phyloP scores from a whole-genome alignment of 2,797 vertebrate species.

The Nyctibius grandis region DNA sequence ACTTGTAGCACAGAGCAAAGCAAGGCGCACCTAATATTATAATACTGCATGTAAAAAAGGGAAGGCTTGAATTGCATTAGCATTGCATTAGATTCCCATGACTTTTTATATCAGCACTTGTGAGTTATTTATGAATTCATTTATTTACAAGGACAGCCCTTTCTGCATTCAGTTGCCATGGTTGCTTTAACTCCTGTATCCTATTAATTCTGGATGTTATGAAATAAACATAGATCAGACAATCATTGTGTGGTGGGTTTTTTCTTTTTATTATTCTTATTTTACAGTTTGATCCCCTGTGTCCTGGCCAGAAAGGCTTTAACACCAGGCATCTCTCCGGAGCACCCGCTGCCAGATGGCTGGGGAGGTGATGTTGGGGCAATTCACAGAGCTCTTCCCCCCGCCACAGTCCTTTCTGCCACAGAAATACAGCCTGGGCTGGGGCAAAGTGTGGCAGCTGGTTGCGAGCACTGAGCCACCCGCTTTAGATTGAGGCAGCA shows the following conservation, averaged over 20 bases:
- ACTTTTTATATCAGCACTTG: conserved; percentile 61
- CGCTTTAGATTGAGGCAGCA: not conserved
- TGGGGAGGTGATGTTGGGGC: not conserved
- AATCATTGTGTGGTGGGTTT: not conserved
- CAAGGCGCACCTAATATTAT: conserved; percentile 26
- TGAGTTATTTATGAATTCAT: conserved; percentile 77
- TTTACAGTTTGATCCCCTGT: not conserved
- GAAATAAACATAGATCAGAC: conserved; percentile 71
- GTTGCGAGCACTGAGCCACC: not conserved
- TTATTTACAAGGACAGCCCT: conserved; percentile 71
- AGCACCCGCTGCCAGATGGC: not conserved
- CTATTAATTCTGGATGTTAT: conserved; percentile 73
- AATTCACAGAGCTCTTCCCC: not conserved
- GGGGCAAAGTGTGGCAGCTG: not conserved
- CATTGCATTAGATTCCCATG: conserved; percentile 54
- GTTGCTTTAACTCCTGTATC: conserved; percentile 64
- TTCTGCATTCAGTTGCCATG: conserved; percentile 70
- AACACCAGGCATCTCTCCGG: not conserved
- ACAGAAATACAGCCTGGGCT: not conserved
- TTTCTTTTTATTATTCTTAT: conserved; percentile 8
- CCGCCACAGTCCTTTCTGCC: not conserved
- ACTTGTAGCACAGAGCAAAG: conserved; percentile 28
- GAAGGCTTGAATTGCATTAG: conserved; percentile 43
- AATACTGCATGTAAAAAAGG: conserved; percentile 42
- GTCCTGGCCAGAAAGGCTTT: not conserved